These are phyloP conservation scores for Lydus trimaculatus DNA, from an alignment of 2,888 invertebrate genomes.

Conservation along the genomic window DNA sequence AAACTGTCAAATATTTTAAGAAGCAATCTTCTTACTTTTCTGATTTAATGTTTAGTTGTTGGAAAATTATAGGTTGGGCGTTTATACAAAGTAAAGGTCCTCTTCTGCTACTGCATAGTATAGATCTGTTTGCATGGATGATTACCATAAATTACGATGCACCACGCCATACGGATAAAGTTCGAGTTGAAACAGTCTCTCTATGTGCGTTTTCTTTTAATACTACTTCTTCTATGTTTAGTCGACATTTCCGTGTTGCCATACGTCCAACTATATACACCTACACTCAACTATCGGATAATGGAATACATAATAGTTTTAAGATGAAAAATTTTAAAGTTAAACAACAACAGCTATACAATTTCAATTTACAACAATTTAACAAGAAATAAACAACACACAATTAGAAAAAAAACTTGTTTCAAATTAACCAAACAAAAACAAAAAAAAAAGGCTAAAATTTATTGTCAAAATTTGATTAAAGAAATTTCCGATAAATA, in stretches of 20 bases:
- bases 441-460: not conserved
- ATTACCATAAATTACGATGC: constrained; percentile 17
- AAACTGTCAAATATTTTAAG: not conserved
- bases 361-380: constrained; percentile 8
- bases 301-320: constrained; percentile 12
- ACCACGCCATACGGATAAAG: constrained; percentile 12
- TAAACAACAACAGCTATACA: constrained; percentile 10
- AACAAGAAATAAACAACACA: not conserved
- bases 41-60: constrained; percentile 3
- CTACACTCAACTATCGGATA: constrained; percentile 12
- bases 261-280: constrained; percentile 10
- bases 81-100: not conserved
- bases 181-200: not conserved
- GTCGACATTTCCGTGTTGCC: constrained; percentile 15
- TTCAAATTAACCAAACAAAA: not conserved
- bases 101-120: not conserved
- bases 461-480: constrained; percentile 7
- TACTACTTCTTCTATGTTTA: not conserved
- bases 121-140: constrained; percentile 12
- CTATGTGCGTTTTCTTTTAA: not conserved
- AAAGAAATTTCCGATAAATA: not conserved
- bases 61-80: not conserved
- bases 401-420: not conserved
- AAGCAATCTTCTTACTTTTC: not conserved
- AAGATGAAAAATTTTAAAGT: not conserved